Conservation (phyloP, 2,113 vertebrate genomes). For the Gyps fulvus region DNA sequence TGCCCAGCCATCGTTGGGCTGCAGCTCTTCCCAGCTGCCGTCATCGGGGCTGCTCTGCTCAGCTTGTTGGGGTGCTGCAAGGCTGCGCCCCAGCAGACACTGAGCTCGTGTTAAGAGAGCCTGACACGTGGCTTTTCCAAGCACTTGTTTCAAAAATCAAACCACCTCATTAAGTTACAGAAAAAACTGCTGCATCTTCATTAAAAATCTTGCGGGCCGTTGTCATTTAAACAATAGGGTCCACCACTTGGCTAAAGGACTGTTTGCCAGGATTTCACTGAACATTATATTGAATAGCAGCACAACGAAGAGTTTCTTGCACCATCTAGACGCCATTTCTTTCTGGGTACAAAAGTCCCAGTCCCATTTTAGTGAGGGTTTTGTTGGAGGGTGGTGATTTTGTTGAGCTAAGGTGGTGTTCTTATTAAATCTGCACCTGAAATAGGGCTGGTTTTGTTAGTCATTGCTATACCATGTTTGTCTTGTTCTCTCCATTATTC, state of each 20-base stretch:
- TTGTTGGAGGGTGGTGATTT: background rate
- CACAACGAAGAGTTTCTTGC: background rate
- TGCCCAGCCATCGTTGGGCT: accelerated
- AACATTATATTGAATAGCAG: background rate
- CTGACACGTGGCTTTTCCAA: background rate
- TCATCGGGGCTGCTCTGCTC: background rate
- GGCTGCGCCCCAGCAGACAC: background rate
- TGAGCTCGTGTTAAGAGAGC: background rate
- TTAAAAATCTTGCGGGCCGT: background rate
- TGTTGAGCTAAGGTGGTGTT: background rate
- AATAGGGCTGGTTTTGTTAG: background rate
- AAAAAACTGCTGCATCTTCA: background rate
- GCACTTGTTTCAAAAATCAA: background rate
- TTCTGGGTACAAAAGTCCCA: background rate
- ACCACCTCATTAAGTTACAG: background rate
- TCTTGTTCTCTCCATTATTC: background rate
- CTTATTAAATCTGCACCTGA: background rate
- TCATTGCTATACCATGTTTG: background rate
- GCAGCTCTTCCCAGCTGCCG: background rate
- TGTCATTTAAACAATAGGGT: background rate
- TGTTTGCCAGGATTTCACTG: background rate
- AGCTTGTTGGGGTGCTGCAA: background rate
- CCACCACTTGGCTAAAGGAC: background rate
- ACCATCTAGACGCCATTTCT: background rate
- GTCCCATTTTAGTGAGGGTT: background rate